Evolutionary conservation across 2,797 vertebrate species (phyloP), one percentile per base, ranked within the genome.

Genomic region (Phrynocephalus vlangalii): DNA sequence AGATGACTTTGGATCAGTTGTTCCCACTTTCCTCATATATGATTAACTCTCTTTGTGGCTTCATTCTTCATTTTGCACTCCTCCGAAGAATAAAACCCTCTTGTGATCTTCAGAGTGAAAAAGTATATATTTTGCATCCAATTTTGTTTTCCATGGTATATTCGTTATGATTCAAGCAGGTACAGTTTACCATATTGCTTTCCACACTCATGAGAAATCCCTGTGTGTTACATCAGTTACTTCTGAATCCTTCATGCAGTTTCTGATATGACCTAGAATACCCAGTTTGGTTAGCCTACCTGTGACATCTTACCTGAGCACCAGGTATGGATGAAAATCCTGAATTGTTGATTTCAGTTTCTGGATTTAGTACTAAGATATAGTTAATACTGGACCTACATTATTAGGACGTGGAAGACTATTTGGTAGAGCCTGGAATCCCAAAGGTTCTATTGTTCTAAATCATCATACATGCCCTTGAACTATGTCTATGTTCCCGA

Each of bases 1-100:
- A 86, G 88, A 84, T 91, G 91, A 94, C 93, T 89, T 93, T 93
- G 93, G 68, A 92, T 76, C 87, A 92, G 88, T 87, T 92, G 91
- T 90, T 94, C 38, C 71, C 73, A 56, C 63, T 92, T 95, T 95
- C 86, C 89, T 90, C 93, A 91, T 90, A 84, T 88, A 77, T 90
- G 60, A 60, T 92, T 92, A 85, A 20, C 88, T 71, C 5, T 82
- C 94, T 88, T 83, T 48, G 52, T 85, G 70, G 72, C 9, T 89
- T 89, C 78, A 48, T 93, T 93, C 73, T 90, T 72, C 67, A 83
- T 89, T 80, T 24, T 86, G 50, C 77, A 87, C 90, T 92, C n/a
- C 15, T 82, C 70, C 73, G 91, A 90, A 93, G 80, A 52, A 8
- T 30, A 30, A 60, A 56, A 60, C 90, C 66, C 6, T 81, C 71